Evolutionary conservation across 2,113 vertebrate genomes (phyloP).

Genomic region (Climacteris rufus): DNA sequence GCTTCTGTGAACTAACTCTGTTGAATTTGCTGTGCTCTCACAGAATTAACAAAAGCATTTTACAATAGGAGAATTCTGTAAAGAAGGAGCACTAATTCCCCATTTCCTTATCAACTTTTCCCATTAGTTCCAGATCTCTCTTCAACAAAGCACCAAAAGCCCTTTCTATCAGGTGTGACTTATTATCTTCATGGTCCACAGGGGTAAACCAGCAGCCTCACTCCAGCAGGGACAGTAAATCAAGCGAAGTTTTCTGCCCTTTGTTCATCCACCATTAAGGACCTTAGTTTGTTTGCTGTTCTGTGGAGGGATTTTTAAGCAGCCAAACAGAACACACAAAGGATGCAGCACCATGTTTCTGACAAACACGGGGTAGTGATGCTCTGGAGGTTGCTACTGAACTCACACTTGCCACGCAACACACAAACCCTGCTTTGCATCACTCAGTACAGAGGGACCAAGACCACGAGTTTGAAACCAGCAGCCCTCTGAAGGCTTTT

Average conservation of each 20-base stretch:
- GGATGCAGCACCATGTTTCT: not conserved
- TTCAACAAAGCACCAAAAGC: not conserved
- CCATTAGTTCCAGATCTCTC: not conserved
- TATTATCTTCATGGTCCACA: accelerated
- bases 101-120: not conserved
- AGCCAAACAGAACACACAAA: not conserved
- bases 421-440: not conserved
- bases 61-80: too few relatives aligned
- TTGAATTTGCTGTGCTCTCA: not conserved
- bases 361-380: accelerated
- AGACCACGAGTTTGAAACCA: accelerated
- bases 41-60: not conserved
- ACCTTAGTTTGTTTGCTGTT: not conserved
- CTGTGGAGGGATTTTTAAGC: not conserved
- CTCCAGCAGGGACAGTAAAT: accelerated
- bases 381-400: not conserved
- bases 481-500: not conserved
- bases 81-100: not conserved
- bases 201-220: not conserved
- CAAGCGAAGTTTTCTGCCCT: not conserved
- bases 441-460: not conserved
- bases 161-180: not conserved
- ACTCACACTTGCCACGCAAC: accelerated
- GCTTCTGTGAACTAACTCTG: not conserved
- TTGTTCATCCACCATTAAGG: not conserved